A percentile compares a stretch with the other conserved stretches of the same genome.
These are phyloP conservation scores for Meda fulgida DNA, from an alignment of 2,797 vertebrate species.

Conservation along the genomic window DNA sequence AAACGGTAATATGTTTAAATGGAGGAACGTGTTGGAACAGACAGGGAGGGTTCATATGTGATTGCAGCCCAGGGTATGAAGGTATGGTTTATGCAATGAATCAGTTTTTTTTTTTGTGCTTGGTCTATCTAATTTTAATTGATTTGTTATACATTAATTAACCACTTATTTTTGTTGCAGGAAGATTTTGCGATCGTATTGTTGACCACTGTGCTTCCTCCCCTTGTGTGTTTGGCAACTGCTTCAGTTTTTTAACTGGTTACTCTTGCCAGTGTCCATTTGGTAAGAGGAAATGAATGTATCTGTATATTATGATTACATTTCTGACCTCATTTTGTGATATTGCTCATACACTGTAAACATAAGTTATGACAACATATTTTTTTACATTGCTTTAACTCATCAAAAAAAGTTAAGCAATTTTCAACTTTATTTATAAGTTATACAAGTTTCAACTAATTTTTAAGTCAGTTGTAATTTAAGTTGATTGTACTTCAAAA, in stretches of 20 bases:
- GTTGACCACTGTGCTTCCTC: constrained; percentile 75
- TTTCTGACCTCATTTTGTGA: neutral
- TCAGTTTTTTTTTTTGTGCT: neutral
- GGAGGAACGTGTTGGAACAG: constrained; percentile 74
- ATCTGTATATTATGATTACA: neutral
- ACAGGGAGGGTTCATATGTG: constrained; percentile 71
- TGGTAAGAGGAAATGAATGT: constrained; percentile 70
- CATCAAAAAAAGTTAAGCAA: too few species aligned
- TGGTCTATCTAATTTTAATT: neutral
- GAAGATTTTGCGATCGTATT: constrained; percentile 70
- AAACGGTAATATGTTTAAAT: constrained; percentile 73
- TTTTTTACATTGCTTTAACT: too few species aligned
- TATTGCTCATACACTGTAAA: neutral
- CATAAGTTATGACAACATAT: too few species aligned
- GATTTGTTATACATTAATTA: neutral
- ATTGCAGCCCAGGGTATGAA: constrained; percentile 75
- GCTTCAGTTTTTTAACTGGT: constrained; percentile 71
- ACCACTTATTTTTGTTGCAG: constrained; percentile 63
- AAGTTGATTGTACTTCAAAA: too few species aligned
- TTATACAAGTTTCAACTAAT: too few species aligned
- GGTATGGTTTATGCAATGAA: constrained; percentile 64
- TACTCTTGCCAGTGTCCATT: constrained; percentile 79
- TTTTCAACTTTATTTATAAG: too few species aligned
- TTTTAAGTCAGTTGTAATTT: too few species aligned
- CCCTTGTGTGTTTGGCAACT: constrained; percentile 76